Evolutionary conservation across 1,140 invertebrate species (phyloP), one percentile per base, ranked within the genome.

Genomic region (Colletes gigas): DNA sequence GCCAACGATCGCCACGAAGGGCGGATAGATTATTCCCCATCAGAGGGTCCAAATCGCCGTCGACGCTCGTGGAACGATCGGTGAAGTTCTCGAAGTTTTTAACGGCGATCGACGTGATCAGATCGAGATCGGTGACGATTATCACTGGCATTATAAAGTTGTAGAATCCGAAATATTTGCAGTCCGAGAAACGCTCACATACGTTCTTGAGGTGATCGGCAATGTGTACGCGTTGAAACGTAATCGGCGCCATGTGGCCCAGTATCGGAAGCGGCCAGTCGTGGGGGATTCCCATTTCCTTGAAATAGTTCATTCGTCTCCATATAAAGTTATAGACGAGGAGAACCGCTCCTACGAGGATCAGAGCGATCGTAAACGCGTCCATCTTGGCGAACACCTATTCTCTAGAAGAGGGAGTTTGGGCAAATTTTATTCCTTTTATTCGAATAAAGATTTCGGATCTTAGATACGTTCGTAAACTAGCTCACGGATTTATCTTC

Each of bases 41-140:
- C 39, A 85, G 39, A 0, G 77, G 57, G 0, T 85, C 82, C 8
- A 67, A 3, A 0, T n/a, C 41, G 14, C 54, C 44, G 50, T 73
- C 55, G 0, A 70, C 21, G 3, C 83, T 74, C 0, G 21, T 50
- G 0, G 3, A n/a, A 9, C 81, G 83, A 39, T 85, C 78, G 17
- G 39, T 63, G 15, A 85, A 85, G 0, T 70, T 68, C 19, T 85
- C 78, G 3, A 85, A 85, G 4, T 85, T 59, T 14, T 81, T 85
- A 10, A 85, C 67, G 1, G 60, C 19, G 12, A 85, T 70, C 2
- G 14, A 17, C 1, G 14, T 21, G 41, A 85, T 73, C 4, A 85
- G 30, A 0, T 84, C 80, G 0, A 70, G 70, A 44, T 84, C 83
- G 8, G 74, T 80, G 4, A 84, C 57, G 3, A 84, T 41, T 10